Evolutionary conservation across 2,888 invertebrate species (phyloP).

Genomic region (Apantesis nais): DNA sequence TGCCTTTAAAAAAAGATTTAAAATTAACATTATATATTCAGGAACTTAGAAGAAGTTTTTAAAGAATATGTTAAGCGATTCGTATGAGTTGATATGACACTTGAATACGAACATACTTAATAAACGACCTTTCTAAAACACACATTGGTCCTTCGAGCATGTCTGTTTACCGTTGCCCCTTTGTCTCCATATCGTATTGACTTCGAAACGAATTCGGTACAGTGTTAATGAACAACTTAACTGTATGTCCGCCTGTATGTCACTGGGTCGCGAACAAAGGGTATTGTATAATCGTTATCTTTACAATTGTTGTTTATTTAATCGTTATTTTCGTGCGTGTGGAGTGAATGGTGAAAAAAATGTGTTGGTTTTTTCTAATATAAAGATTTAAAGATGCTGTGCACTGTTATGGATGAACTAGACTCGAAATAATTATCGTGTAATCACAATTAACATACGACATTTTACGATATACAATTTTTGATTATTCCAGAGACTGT

Average conservation of each 20-base stretch:
- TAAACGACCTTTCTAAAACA: constrained; percentile 14
- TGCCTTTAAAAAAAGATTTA: no score
- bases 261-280: constrained; percentile 47
- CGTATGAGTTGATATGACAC: no score
- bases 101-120: not conserved
- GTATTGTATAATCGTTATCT: constrained; percentile 39
- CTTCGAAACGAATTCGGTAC: constrained; percentile 19
- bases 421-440: no score
- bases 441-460: no score
- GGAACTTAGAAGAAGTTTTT: no score
- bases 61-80: no score
- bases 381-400: not conserved
- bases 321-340: constrained; percentile 12
- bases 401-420: not conserved
- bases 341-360: not conserved
- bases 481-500: no score
- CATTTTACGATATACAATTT: no score
- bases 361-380: not conserved
- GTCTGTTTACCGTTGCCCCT: constrained; percentile 51
- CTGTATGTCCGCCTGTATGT: constrained; percentile 45
- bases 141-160: constrained; percentile 27
- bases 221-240: constrained; percentile 38
- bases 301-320: constrained; percentile 13
- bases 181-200: constrained; percentile 47
- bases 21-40: no score